phyloP scores from a whole-genome alignment of 2,113 vertebrate genomes.

The Pipa parva region DNA sequence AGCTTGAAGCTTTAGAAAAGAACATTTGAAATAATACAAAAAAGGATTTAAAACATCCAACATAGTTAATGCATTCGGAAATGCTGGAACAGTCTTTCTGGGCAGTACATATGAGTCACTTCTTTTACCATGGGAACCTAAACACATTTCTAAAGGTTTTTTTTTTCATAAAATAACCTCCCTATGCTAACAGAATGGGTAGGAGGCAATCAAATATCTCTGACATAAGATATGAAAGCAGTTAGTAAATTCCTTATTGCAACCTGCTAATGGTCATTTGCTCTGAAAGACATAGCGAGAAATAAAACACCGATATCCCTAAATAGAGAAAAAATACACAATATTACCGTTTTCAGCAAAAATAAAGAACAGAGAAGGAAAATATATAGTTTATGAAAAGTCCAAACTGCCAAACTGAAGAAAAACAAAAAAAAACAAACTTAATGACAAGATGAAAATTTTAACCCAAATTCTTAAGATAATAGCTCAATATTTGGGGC shows the following conservation, averaged over 20 bases:
- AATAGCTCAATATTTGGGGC: too few relatives aligned
- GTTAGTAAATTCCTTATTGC: not conserved
- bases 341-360: too few relatives aligned
- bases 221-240: slow-evolving; percentile 11
- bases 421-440: too few relatives aligned
- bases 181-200: slow-evolving; percentile 11
- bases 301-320: too few relatives aligned
- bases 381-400: too few relatives aligned
- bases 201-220: slow-evolving; percentile 11
- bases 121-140: slow-evolving; percentile 6
- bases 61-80: slow-evolving; percentile 1
- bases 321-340: too few relatives aligned
- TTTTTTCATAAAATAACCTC: slow-evolving; percentile 19
- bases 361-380: too few relatives aligned
- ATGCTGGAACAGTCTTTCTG: not conserved
- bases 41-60: not conserved
- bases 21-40: not conserved
- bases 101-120: slow-evolving; percentile 15
- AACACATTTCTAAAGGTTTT: slow-evolving; percentile 5
- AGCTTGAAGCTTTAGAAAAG: not conserved
- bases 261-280: not conserved
- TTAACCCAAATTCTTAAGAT: too few relatives aligned
- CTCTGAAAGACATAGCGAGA: not conserved
- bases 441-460: too few relatives aligned
- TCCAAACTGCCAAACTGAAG: too few relatives aligned